Base-by-base conservation (phyloP, 2,888 invertebrate species). In the Drosophila rellima region DNA sequence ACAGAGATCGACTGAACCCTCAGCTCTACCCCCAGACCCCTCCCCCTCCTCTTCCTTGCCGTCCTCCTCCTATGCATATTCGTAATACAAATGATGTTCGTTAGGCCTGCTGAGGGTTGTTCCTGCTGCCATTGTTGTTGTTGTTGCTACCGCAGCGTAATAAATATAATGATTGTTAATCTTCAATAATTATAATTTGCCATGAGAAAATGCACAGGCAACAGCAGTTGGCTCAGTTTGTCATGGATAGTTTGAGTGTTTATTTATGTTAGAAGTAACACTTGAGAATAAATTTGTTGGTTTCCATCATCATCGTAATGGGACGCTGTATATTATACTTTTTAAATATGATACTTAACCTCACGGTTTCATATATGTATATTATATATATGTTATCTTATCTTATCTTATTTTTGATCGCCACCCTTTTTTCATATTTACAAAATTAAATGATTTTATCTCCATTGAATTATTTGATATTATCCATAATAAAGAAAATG, bases 151-250 rank as follows among this genome's bases (percentile, higher is more conserved):
- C 79, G 57, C 75, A 78, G 60, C 69, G 73, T 79, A 84, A 82
- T 85, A 88, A 84, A 88, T 89, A 73, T 82, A 82, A 88, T 82
- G 88, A 89, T 89, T 76, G 82, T 89, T 89, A 86, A 86, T 86
- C 90, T 88, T 80, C 72, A 68, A 86, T 88, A 89, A 89, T 89
- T 88, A 86, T 88, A 89, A 89, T 89, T 88, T 85, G 88, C 82
- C 82, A 80, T 86, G 86, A 86, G 90, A 86, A 86, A 88, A 85
- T 74, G 48, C 45, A 56, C 78, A 85, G 80, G 61, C 47, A 70
- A 55, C 64, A 67, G 29, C 70, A 73, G 68, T 80, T 78, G 82
- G 50, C 37, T 45, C 31, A 10, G 31, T 74, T 57, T 59, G 74
- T 65, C 37, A 78, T 66, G 78, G 67, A 78, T 79, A 78, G 82